Evolutionary conservation across 1,140 invertebrate species (phyloP).

Genomic region (Venturia canescens): DNA sequence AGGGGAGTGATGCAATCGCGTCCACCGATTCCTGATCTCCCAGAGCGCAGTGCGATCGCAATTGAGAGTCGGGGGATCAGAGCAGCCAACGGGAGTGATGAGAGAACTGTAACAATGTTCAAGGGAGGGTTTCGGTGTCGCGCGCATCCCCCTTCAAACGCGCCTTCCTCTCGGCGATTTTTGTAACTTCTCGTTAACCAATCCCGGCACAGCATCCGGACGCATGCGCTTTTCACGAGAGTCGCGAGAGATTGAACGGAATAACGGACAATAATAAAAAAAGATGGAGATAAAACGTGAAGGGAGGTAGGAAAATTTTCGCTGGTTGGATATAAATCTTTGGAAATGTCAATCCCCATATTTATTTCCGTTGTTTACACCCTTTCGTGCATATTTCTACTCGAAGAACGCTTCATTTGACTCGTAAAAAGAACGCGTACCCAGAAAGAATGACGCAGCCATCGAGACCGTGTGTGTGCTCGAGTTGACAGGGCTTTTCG

Average conservation of each 20-base stretch:
- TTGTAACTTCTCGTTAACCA: constrained; percentile 58
- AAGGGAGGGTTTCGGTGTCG: constrained; percentile 27
- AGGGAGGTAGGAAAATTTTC: background rate
- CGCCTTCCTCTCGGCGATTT: constrained; percentile 51
- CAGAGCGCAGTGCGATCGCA: background rate
- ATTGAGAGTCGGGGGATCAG: constrained; percentile 28
- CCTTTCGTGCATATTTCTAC: background rate
- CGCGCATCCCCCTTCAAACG: constrained; percentile 62
- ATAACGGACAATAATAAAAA: background rate
- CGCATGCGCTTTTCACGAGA: constrained; percentile 69
- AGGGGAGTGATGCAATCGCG: constrained; percentile 28
- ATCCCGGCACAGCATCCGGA: constrained; percentile 72
- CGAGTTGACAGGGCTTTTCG: constrained; percentile 33
- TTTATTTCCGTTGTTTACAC: no score
- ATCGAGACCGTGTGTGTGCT: constrained; percentile 2
- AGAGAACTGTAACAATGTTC: constrained; percentile 13
- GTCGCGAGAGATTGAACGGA: background rate
- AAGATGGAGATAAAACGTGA: background rate
- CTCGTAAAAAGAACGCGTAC: no score
- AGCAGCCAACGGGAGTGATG: constrained; percentile 36
- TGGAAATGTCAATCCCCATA: no score
- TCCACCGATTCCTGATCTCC: background rate
- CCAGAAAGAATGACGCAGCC: background rate
- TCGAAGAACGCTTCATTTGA: no score
- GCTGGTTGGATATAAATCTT: no score